These are phyloP conservation scores for Phyllostomus hastatus DNA, from an alignment of 2,113 vertebrate genomes.

Conservation along the genomic window DNA sequence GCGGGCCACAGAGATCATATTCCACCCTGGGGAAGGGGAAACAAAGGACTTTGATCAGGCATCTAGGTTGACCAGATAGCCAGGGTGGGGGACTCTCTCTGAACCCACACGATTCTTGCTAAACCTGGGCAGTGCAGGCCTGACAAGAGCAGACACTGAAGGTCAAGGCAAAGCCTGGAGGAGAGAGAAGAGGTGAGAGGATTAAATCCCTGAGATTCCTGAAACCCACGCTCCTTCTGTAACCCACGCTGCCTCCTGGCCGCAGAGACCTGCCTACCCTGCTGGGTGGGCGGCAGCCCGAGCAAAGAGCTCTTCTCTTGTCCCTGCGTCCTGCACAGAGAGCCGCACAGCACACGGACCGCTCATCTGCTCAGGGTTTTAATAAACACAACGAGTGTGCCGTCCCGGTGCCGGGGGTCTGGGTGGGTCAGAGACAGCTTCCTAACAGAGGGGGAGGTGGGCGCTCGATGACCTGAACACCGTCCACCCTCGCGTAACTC, in stretches of 20 bases:
- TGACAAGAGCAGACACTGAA: background rate
- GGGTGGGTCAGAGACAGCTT: background rate
- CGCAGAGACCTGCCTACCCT: background rate
- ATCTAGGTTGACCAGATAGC: background rate
- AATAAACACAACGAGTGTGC: no score
- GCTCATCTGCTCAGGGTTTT: background rate
- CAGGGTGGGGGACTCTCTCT: background rate
- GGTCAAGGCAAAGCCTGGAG: no score
- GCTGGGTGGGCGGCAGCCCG: background rate
- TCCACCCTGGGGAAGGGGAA: no score
- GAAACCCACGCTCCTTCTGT: background rate
- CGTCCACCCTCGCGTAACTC: background rate
- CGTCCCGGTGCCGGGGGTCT: background rate
- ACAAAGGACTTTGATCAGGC: background rate
- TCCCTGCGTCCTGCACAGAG: background rate
- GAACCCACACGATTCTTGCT: background rate
- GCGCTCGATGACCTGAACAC: background rate
- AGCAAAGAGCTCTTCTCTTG: background rate
- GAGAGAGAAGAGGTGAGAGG: background rate
- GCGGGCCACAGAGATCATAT: background rate
- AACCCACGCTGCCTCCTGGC: background rate
- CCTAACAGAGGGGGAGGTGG: background rate
- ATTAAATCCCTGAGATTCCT: background rate
- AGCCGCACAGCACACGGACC: background rate
- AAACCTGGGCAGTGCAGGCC: background rate